Evolutionary conservation across 2,888 invertebrate genomes (phyloP), one percentile per base, ranked within the genome.

Genomic region (Lasioglossum vierecki): DNA sequence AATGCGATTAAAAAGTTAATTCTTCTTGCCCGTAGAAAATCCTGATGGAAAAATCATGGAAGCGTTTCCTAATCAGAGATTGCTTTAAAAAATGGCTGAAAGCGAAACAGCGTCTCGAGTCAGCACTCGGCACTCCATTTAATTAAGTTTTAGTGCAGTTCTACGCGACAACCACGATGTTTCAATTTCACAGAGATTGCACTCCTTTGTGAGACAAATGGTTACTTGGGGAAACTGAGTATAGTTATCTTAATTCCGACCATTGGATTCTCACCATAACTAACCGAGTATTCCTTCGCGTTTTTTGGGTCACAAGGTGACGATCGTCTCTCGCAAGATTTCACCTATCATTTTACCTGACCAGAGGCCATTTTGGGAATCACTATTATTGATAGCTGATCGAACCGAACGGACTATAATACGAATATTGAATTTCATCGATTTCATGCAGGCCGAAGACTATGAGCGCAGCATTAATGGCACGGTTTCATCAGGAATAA

Each of bases 91-190:
- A 70, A 70, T 13, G 13, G 18, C 41, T 41, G n/a, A 70, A 39
- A 68, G 66, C 22, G 39, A 6, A 22, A 2, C 22, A n/a, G 2
- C 22, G 22, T 39, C 70, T 70, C n/a, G 70, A 41, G 22, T n/a
- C 41, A n/a, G 41, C 11, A 9, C 41, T 70, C 46, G 72, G 18
- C 30, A 35, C 46, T 46, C 18, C 72, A 0, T 30, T 66, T 76
- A 41, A 44, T 76, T 63, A 76, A 66, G 22, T 66, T 66, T 68
- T 66, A 66, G 66, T 11, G 35, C 44, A 35, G 30, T 68, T 76
- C 46, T 46, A 66, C 76, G 76, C 30, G 26, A 49, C 46, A 30
- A 49, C 72, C 46, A 18, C 35, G 30, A 35, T 35, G 66, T 22
- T 35, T 46, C 63, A 66, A 66, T 46, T 76, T 76, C 46, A 66